Evolutionary conservation across 2,888 invertebrate species (phyloP), one percentile per base, ranked within the genome.

Genomic region (Podotricha telesiphe): DNA sequence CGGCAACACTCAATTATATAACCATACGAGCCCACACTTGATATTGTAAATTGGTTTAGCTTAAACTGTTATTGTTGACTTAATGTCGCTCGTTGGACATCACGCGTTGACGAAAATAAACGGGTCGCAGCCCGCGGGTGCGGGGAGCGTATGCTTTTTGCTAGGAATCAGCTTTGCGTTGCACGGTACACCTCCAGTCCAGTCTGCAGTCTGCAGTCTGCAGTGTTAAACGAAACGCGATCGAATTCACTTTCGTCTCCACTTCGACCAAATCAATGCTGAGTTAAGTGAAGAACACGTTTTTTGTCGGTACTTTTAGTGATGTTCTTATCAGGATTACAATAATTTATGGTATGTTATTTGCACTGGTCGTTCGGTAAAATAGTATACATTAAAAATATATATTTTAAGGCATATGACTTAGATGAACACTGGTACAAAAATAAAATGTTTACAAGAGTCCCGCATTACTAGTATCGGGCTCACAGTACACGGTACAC

Each of bases 111-210:
- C 69, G 28, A 67, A 67, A 67, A 62, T 37, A 62, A 62, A 40
- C 55, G 51, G 19, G 28, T 50, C 58, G 19, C 40, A 28, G 48
- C 2, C 50, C n/a, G 17, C 56, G 66, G 53, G 63, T 55, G 71
- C 59, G 74, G 58, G 62, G 73, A 73, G 71, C 74, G 74, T 72
- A 62, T 19, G 70, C 72, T 79, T 79, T 79, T 79, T 78, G 77
- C 74, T 72, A 74, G 68, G 63, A 70, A 72, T 71, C 70, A 69
- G 66, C 72, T 42, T 34, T 28, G 47, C 55, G 17, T 59, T 62
- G 42, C 67, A 28, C n/a, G 28, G 28, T 6, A 59, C 55, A 65
- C 65, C 51, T 47, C 62, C 42, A 40, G 37, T 8, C 37, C 37
- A 28, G 7, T 22, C 22, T 7, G 15, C 22, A 7, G 28, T 1